Base-by-base conservation (phyloP, 2,797 vertebrate genomes). In the Chiroxiphia lanceolata region DNA sequence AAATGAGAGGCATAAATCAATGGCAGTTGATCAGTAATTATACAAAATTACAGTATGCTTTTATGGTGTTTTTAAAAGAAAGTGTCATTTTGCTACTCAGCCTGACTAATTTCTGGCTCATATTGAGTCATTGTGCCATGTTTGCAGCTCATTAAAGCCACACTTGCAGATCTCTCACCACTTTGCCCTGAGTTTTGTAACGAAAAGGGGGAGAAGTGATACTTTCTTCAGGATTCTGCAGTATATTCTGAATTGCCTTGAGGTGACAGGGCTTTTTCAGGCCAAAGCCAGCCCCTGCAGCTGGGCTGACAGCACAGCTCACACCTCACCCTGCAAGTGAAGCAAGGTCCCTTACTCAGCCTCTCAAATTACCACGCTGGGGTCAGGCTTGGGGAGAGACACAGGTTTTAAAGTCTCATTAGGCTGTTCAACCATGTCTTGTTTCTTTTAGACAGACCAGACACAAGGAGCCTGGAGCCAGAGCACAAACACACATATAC, bases 21-120 rank as follows among this genome's bases (percentile, higher is more conserved):
- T 86, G 80, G 90, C 86, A 95, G 94, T 40, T 94, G 94, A 97
- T 96, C 92, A 87, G 88, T 95, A 95, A 97, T 95, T 95, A 93
- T 47, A 94, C 68, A 91, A 97, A 95, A 91, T 95, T 89, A 89
- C 83, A 93, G 92, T 76, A 83, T 81, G 89, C 74, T 75, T 94
- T 95, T 87, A 82, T 94, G 83, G 50, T 72, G 69, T 63, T 94
- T 90, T 93, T 88, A 60, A 82, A 95, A 95, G 31, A 61, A 95
- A 97, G 84, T 61, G 87, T 89, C 89, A 75, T 93, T 92, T 95
- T 95, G 89, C 87, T 94, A 83, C 64, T 94, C 86, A 60, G 60
- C 67, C 60, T 95, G 80, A 89, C 95, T 96, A 97, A 96, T 94
- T 96, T 90, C 78, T 96, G 92, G 87, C 94, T 92, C 80, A 67